Percentiles rank a stretch among this genome's conserved stretches.
These are phyloP conservation scores for Ephestia elutella DNA, from an alignment of 1,140 invertebrate genomes.

Conservation along the genomic window DNA sequence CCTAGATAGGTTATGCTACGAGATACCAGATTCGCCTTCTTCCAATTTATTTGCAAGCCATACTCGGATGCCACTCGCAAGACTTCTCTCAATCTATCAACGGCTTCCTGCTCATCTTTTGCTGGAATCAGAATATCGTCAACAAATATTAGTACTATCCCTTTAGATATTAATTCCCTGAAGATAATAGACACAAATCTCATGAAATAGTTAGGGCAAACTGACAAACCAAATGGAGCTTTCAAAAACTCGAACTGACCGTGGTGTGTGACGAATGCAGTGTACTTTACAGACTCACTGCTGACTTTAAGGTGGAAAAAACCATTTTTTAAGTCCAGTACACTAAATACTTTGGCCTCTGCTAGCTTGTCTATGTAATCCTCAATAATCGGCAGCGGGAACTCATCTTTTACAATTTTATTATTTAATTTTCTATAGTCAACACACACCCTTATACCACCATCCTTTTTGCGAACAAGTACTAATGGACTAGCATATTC, in stretches of 20 bases:
- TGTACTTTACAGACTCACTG: conserved; percentile 24
- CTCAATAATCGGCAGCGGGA: conserved; percentile 25
- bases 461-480: conserved; percentile 70
- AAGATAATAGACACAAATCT: conserved; percentile 24
- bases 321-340: conserved; percentile 14
- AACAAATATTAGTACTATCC: conserved; percentile 16
- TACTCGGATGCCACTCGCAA: conserved; percentile 32
- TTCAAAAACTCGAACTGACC: conserved; percentile 26
- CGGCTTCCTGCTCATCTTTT: conserved; percentile 5
- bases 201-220: conserved; percentile 21
- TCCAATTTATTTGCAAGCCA: conserved; percentile 48
- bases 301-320: conserved; percentile 23
- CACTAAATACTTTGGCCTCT: conserved; percentile 9
- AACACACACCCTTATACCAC: conserved; percentile 64
- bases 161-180: conserved; percentile 17
- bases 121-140: conserved; percentile 22
- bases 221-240: conserved; percentile 22
- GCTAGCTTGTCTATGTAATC: conserved; percentile 13
- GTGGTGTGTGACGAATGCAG: conserved; percentile 26
- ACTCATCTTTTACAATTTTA: conserved; percentile 43
- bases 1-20: conserved; percentile 46
- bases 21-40: conserved; percentile 47
- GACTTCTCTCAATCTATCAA: conserved; percentile 21
- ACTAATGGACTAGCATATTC: conserved; percentile 67
- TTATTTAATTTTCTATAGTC: conserved; percentile 69